Base-by-base conservation (phyloP, 2,113 vertebrate species). In the Condylura cristata region DNA sequence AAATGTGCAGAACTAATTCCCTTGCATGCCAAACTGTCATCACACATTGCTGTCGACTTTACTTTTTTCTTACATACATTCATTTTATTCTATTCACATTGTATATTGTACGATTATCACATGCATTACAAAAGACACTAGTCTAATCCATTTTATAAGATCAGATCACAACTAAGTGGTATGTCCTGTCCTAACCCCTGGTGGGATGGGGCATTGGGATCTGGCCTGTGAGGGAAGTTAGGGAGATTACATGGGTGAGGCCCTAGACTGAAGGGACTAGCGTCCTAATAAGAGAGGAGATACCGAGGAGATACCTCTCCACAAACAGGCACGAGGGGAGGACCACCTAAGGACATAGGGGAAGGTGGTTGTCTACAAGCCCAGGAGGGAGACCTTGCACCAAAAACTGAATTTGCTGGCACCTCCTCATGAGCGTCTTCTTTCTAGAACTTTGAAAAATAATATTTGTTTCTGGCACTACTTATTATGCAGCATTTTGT, bases 61-160 rank as follows among this genome's bases (percentile, higher is more conserved):
- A 24, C 7, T 81, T 24, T 32, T 80, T 26, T 34, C 80, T 68
- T 34, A 17, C 12, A 20, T 30, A 22, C 30, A 80, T 90, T 96
- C 41, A 82, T 53, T 81, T 96, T 84, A 89, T 80, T 97, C 97
- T 92, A 90, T 93, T 98, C 93, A 94, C 86, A 97, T 32, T 17
- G 63, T 82, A 94, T 84, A 97, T 32, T 17, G 63, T 82, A 80
- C 20, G 87, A 4, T 92, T 93, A 26, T 70, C 32, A 68, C 0
- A 80, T 0, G 61, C 70, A 44, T 86, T 83, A 89, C 94, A 96
- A 96, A 93, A 93, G 89, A 96, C 81, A 93, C 76, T 97, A 96
- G 37, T 88, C 95, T 65, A 89, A 92, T 97, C 97, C 96, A 78
- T 95, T 97, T 95, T 98, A 96, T 97, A 97, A 85, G 89, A 95